phyloP scores from a whole-genome alignment of 37 sponge, comb jelly and placozoan genomes.

The Oopsacas minuta region DNA sequence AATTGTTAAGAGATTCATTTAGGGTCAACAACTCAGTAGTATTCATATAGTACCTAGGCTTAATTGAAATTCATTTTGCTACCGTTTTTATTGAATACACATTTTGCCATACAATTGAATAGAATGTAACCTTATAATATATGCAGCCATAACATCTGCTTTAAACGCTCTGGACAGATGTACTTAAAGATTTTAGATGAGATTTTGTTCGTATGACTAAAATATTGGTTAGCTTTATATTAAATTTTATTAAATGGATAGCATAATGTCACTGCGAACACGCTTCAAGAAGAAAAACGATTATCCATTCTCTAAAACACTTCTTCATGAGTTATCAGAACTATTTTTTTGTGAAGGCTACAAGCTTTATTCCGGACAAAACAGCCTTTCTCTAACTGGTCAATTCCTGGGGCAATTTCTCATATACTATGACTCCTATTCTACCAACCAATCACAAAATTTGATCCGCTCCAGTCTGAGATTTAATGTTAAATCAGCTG shows the following conservation, averaged over 20 bases:
- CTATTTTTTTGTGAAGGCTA: conserved; percentile 14
- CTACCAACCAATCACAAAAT: background rate
- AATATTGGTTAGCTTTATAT: too few relatives aligned
- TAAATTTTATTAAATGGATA: too few relatives aligned
- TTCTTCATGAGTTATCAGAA: conserved; percentile 1
- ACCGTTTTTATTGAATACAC: background rate
- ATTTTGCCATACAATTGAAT: background rate
- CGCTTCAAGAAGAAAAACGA: conserved; percentile 16
- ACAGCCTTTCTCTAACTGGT: background rate
- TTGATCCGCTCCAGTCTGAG: background rate
- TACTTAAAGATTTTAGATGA: background rate
- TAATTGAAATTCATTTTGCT: background rate
- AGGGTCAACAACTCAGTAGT: too few relatives aligned
- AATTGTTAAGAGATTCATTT: too few relatives aligned
- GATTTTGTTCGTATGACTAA: background rate
- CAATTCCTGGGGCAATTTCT: background rate
- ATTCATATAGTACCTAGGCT: background rate
- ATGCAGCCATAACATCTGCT: background rate
- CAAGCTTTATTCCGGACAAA: background rate
- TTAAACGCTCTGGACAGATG: background rate
- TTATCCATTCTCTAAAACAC: background rate
- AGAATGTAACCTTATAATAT: background rate
- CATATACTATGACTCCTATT: background rate
- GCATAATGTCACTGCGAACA: background rate
- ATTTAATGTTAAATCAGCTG: background rate